A percentile compares a stretch with the other conserved stretches of the same genome.
Conservation (phyloP, 2,113 vertebrate species). For the Lophotis ruficrista region DNA sequence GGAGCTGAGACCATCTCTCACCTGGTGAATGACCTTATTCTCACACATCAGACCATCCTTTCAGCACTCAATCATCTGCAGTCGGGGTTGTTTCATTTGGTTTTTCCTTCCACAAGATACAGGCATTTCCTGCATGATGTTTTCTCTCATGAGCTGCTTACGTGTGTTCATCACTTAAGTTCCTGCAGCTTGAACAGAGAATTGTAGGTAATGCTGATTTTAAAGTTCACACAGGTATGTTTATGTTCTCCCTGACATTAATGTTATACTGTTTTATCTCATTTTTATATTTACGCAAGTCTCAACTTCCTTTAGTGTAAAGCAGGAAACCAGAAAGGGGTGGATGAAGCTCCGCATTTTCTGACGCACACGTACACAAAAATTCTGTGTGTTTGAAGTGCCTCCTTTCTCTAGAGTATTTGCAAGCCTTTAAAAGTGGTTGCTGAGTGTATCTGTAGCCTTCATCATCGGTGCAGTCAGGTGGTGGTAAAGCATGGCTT, state of each 20-base stretch:
- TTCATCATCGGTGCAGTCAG: background rate
- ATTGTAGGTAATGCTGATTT: constrained; percentile 5
- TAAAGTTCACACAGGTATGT: constrained; percentile 34
- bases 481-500: background rate
- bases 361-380: background rate
- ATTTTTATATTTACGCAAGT: constrained; percentile 27
- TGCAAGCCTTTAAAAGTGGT: background rate
- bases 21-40: background rate
- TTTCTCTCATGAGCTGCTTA: background rate
- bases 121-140: background rate
- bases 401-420: background rate
- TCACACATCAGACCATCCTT: background rate
- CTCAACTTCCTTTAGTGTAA: constrained; percentile 49
- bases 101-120: background rate
- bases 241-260: background rate
- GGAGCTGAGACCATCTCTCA: background rate
- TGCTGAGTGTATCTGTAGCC: background rate
- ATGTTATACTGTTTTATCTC: background rate
- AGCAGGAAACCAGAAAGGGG: constrained; percentile 41
- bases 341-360: constrained; percentile 6
- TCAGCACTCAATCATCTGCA: fast-evolving
- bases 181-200: background rate
- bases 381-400: background rate
- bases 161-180: background rate
- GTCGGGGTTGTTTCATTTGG: background rate